Conservation (phyloP, 2,113 vertebrate species). For the Gadus macrocephalus region DNA sequence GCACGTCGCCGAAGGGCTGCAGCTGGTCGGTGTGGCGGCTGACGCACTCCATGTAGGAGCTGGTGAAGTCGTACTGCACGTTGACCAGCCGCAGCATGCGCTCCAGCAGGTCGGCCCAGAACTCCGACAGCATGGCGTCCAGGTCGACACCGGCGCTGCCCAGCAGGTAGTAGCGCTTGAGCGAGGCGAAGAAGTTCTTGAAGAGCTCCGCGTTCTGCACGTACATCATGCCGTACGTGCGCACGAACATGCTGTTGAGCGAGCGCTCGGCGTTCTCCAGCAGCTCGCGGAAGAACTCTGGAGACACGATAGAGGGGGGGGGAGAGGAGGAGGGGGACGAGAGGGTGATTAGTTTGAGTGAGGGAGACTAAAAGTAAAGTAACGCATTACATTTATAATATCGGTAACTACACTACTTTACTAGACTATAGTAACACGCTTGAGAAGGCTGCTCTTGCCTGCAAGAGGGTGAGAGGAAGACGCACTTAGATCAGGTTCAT, state of each 20-base stretch:
- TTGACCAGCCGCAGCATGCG: conserved; percentile 96
- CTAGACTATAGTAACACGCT: too few species aligned
- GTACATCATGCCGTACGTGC: conserved; percentile 92
- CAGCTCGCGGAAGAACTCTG: conserved; percentile 96
- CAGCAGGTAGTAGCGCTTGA: conserved; percentile 82
- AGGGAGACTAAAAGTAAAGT: too few species aligned
- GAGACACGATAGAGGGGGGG: conserved; percentile 14
- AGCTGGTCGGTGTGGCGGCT: conserved; percentile 92
- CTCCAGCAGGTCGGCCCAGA: conserved; percentile 93
- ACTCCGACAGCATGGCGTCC: conserved; percentile 92
- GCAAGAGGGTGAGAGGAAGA: too few species aligned
- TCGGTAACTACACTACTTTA: too few species aligned
- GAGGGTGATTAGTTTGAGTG: not conserved
- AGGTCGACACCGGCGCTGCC: conserved; percentile 85
- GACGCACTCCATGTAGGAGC: conserved; percentile 92
- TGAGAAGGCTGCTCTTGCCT: too few species aligned
- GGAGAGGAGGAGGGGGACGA: conserved; percentile 4
- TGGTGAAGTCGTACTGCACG: conserved; percentile 90
- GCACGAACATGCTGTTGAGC: conserved; percentile 90
- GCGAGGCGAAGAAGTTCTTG: conserved; percentile 84
- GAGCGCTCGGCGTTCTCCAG: conserved; percentile 88
- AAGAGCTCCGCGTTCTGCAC: conserved; percentile 95
- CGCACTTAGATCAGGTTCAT: too few species aligned
- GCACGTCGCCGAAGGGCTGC: conserved; percentile 93
- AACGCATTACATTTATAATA: too few species aligned